These are phyloP conservation scores for Diplogasteroides magnus DNA, from an alignment of 1,140 invertebrate species.

Conservation along the genomic window DNA sequence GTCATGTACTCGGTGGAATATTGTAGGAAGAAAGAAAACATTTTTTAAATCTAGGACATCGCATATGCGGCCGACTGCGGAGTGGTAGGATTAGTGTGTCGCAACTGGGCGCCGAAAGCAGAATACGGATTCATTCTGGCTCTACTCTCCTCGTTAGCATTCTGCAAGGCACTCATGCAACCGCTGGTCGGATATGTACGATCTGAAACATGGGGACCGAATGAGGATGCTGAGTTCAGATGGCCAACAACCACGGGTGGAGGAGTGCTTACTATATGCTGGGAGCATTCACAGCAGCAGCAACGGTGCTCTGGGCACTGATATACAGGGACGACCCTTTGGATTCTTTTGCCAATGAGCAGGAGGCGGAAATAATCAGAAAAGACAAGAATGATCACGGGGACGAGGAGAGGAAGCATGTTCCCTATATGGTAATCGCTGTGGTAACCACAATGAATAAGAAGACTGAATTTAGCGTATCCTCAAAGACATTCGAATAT, in stretches of 20 bases:
- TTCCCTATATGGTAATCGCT: neutral
- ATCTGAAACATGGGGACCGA: no score
- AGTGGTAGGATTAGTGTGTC: neutral
- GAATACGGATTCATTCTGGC: neutral
- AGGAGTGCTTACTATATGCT: neutral
- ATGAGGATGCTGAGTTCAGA: neutral
- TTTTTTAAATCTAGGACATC: neutral
- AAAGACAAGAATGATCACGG: no score
- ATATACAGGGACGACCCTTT: neutral
- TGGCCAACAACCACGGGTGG: neutral
- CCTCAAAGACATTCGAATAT: neutral
- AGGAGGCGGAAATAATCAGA: neutral
- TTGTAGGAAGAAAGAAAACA: neutral
- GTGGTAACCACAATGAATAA: neutral
- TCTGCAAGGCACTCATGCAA: neutral
- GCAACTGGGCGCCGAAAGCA: neutral
- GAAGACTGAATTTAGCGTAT: neutral
- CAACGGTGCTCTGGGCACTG: neutral
- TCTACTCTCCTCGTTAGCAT: neutral
- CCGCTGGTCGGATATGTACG: neutral
- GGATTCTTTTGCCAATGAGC: neutral
- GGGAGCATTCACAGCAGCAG: neutral
- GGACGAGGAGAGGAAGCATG: no score
- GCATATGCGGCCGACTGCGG: neutral
- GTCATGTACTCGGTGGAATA: neutral